Conservation (phyloP, 2,797 vertebrate species). For the Etheostoma perlongum region DNA sequence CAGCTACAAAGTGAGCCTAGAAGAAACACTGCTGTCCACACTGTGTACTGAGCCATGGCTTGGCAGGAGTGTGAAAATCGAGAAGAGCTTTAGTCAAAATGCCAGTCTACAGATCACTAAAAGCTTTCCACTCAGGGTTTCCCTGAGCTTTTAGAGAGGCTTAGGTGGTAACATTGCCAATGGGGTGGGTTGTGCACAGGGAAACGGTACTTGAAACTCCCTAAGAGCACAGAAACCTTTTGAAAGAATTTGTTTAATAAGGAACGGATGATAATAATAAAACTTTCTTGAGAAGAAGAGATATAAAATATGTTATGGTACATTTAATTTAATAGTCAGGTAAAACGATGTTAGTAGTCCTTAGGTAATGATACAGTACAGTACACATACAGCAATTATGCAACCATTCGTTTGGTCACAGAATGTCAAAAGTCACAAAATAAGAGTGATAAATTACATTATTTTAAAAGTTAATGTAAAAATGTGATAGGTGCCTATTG, state of each 20-base stretch:
- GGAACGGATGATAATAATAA: background rate
- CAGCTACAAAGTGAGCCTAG: constrained; percentile 51
- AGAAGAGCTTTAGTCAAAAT: constrained; percentile 86
- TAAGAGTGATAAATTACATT: background rate
- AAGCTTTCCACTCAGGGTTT: constrained; percentile 82
- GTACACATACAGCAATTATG: background rate
- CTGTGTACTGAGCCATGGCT: constrained; percentile 71
- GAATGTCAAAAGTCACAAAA: background rate
- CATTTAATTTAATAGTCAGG: background rate
- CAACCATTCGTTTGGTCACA: constrained; percentile 5
- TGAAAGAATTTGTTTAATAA: constrained; percentile 33
- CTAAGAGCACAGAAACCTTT: constrained; percentile 49
- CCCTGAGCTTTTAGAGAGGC: constrained; percentile 76
- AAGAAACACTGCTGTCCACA: constrained; percentile 68
- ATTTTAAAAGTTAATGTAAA: background rate
- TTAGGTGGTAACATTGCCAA: constrained; percentile 76
- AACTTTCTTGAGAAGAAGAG: background rate
- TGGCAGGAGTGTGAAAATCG: constrained; percentile 82
- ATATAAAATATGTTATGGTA: background rate
- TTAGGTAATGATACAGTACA: background rate
- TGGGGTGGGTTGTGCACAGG: constrained; percentile 51
- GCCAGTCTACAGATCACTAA: constrained; percentile 86
- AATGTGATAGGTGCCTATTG: background rate
- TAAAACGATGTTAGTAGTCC: background rate
- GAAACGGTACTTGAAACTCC: constrained; percentile 42